These are phyloP conservation scores for Ectemnius continuus DNA, from an alignment of 2,888 invertebrate genomes.

Conservation along the genomic window DNA sequence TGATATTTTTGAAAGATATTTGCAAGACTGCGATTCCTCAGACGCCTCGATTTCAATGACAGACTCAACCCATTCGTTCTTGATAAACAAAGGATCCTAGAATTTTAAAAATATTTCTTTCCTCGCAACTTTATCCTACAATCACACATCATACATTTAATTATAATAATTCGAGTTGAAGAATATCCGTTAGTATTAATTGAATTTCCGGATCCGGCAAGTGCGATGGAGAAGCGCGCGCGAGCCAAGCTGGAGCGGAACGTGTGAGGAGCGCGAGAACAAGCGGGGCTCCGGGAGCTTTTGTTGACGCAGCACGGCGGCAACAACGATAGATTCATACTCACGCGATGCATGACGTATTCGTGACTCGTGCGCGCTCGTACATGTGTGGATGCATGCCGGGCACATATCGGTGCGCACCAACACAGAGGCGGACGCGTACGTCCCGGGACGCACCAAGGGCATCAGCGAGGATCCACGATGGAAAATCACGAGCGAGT, in stretches of 20 bases:
- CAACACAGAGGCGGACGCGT: conserved; percentile 1
- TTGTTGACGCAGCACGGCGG: conserved; percentile 25
- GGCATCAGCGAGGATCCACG: conserved; percentile 37
- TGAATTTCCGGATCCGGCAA: too few relatives aligned
- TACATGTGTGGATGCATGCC: conserved; percentile 15
- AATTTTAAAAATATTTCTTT: too few relatives aligned
- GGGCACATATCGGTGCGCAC: conserved; percentile 23
- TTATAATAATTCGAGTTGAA: too few relatives aligned
- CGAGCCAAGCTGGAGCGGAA: conserved; percentile 7
- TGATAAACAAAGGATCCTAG: too few relatives aligned
- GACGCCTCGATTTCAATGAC: too few relatives aligned
- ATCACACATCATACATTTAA: too few relatives aligned
- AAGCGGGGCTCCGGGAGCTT: conserved; percentile 14
- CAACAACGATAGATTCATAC: conserved; percentile 11
- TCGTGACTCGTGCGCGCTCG: conserved; percentile 32
- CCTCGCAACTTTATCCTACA: too few relatives aligned
- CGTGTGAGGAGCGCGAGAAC: background rate
- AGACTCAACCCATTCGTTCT: too few relatives aligned
- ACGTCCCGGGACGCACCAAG: conserved; percentile 48
- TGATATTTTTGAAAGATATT: too few relatives aligned
- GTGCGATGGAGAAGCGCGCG: too few relatives aligned
- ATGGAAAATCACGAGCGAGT: conserved; percentile 47
- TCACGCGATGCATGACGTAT: conserved; percentile 27
- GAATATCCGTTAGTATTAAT: too few relatives aligned
- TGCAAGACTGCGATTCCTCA: too few relatives aligned